Conservation (phyloP, 2,113 vertebrate genomes). For the Lipophrys pholis region DNA sequence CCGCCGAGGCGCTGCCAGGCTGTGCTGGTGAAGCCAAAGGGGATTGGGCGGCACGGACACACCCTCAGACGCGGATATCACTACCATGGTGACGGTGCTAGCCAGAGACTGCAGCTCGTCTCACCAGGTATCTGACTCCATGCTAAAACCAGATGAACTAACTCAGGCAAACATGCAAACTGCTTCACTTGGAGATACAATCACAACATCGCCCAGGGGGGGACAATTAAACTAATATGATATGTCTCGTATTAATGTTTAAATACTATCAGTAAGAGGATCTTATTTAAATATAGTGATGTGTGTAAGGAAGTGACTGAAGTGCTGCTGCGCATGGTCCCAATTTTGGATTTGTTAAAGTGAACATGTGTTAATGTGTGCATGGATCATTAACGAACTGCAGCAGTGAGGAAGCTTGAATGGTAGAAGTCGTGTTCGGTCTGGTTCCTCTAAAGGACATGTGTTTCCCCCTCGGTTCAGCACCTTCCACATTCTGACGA, state of each 20-base stretch:
- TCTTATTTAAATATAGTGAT: no score
- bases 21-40: constrained; percentile 33
- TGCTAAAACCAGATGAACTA: constrained; percentile 4
- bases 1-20: constrained; percentile 27
- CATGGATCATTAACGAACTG: constrained; percentile 14
- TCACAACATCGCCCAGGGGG: no score
- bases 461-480: constrained; percentile 44
- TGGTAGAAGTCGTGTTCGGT: no score
- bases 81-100: constrained; percentile 21
- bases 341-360: not conserved
- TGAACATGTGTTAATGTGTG: not conserved
- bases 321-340: not conserved
- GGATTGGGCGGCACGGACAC: constrained; percentile 40
- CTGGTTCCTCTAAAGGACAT: constrained; percentile 47
- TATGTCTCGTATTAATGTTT: not conserved
- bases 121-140: constrained; percentile 5
- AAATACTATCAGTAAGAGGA: not conserved
- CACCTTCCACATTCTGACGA: constrained; percentile 49
- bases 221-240: no score
- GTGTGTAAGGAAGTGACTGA: not conserved
- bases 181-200: not conserved
- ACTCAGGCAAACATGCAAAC: constrained; percentile 17
- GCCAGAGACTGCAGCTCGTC: constrained; percentile 7
- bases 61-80: constrained; percentile 15
- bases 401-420: constrained; percentile 41